A percentile compares a stretch with the other conserved stretches of the same genome.
phyloP scores from a whole-genome alignment of 1,140 invertebrate species.

The Berghia stephanieae region DNA sequence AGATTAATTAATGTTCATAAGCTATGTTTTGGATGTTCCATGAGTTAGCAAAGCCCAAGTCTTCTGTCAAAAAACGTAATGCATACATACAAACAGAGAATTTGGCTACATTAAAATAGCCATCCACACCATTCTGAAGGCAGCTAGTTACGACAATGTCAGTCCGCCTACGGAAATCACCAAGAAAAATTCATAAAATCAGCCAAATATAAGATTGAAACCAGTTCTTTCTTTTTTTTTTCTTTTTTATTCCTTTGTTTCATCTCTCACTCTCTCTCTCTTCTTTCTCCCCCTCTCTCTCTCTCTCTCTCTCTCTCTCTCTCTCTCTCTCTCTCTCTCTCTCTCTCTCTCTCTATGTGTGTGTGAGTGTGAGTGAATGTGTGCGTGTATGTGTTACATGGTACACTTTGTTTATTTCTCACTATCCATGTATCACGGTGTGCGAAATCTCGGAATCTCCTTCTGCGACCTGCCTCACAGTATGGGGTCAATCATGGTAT shows the following conservation, averaged over 20 bases:
- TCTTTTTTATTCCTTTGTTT: neutral
- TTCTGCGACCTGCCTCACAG: no score
- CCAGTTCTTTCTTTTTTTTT: slow-evolving; percentile 5
- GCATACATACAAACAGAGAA: no score
- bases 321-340: slow-evolving; percentile 18
- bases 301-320: slow-evolving; percentile 18
- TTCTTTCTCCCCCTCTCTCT: slow-evolving; percentile 13
- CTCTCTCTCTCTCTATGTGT: neutral
- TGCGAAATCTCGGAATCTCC: no score
- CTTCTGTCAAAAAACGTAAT: no score
- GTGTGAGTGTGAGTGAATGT: no score
- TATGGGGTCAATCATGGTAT: no score
- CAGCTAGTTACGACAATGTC: no score
- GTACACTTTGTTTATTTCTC: neutral
- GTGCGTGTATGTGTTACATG: neutral
- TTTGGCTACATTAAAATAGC: neutral
- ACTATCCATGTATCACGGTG: neutral
- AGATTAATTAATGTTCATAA: no score
- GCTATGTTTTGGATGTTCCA: no score
- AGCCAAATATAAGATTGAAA: neutral
- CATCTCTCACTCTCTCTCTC: neutral
- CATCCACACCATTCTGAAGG: neutral
- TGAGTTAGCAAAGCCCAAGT: no score
- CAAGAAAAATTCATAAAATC: neutral
- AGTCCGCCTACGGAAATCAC: no score